Base-by-base conservation (phyloP, 2,797 vertebrate species). In the Eulemur albifrons region DNA sequence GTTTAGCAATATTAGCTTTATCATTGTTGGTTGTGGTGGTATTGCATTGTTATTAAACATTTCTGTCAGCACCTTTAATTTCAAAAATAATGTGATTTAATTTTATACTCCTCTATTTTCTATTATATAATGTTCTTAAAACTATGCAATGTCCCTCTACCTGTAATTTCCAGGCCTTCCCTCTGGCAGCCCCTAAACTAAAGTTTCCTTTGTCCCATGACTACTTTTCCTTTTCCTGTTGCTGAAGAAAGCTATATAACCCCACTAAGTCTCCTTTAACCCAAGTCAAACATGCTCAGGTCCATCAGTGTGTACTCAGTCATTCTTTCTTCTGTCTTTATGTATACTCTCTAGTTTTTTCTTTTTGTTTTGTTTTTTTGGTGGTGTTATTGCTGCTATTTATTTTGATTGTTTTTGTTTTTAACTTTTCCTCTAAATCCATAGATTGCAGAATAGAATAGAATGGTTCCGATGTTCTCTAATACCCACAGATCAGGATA, bases 331-430 rank as follows among this genome's bases (percentile, higher is more conserved):
- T 96, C 7, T n/a, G 2, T 50, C 1, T 52, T 5, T 2, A n/a
- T 48, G 12, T 38, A 30, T 35, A 13, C 30, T 57, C 13, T 52
- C 14, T 63, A 25, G 9, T 84, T 75, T 90, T 59, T 12, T 11
- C 2, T 21, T 35, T 72, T 23, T 45, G n/a, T 76, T 88, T 59
- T 59, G 30, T 90, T 57, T 70, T 43, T 7, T 69, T 70, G 15
- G 35, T 97, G 6, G 30, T 79, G 6, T 54, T 82, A 32, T 70
- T 43, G 14, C 8, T 57, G 11, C 14, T 76, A 25, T 75, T 69
- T 80, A 83, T 85, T 81, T 92, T 84, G 54, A 27, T 81, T 88
- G 21, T 50, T 84, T 67, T 59, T 54, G 40, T 43, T 69, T 83
- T 75, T 27, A 67, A 54, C 35, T 32, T 2, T 83, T 73, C 15